Conservation (phyloP, 2,888 invertebrate species). For the Clitarchus hookeri region DNA sequence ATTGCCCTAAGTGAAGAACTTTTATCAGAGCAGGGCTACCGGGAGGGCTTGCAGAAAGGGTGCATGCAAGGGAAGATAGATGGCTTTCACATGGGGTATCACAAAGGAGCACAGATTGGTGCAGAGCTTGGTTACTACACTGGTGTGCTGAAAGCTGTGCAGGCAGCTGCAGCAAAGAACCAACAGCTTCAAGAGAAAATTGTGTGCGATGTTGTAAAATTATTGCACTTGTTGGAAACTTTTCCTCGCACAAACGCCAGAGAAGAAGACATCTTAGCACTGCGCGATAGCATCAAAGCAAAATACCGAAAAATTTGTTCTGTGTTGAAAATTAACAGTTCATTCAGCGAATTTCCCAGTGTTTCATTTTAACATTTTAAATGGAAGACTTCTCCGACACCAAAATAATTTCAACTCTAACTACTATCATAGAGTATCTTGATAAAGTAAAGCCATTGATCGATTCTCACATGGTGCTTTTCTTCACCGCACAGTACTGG, state of each 20-base stretch:
- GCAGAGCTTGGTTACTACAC: conserved; percentile 77
- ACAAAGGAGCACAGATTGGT: conserved; percentile 75
- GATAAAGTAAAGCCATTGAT: conserved; percentile 61
- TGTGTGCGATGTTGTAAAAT: conserved; percentile 58
- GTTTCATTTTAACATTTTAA: conserved; percentile 60
- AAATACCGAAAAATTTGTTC: conserved; percentile 73
- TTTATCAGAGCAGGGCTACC: conserved; percentile 64
- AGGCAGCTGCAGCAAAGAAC: conserved; percentile 44
- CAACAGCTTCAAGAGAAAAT: conserved; percentile 59
- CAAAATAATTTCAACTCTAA: conserved; percentile 49
- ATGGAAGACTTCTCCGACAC: not conserved
- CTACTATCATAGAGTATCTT: conserved; percentile 61
- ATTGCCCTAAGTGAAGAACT: conserved; percentile 72
- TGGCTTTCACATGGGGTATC: conserved; percentile 76
- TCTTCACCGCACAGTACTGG: conserved; percentile 71
- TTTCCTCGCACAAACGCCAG: conserved; percentile 71
- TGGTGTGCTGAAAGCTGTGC: conserved; percentile 60
- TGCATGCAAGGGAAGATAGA: conserved; percentile 62
- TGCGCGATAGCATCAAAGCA: conserved; percentile 66
- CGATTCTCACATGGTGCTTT: conserved; percentile 80
- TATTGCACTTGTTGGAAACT: conserved; percentile 62
- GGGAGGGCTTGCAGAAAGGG: conserved; percentile 70
- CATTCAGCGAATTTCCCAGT: conserved; percentile 61
- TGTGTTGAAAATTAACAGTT: conserved; percentile 64
- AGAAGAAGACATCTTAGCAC: conserved; percentile 66